Evolutionary conservation across 2,113 vertebrate species (phyloP).

Genomic region (Barbus barbus): DNA sequence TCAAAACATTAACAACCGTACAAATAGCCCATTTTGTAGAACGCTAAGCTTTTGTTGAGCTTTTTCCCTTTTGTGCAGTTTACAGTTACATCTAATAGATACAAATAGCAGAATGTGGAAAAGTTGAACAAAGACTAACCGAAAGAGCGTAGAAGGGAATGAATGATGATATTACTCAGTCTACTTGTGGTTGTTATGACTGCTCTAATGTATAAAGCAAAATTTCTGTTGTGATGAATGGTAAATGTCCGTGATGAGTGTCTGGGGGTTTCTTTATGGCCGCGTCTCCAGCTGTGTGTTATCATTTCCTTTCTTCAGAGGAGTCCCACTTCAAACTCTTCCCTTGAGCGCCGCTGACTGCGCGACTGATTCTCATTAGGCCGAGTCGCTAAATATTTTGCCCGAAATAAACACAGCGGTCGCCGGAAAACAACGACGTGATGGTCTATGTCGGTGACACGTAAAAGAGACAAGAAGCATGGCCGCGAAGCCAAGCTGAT

Average conservation of each 20-base stretch:
- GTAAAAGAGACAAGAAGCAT: background rate
- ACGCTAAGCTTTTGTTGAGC: constrained; percentile 58
- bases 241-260: constrained; percentile 37
- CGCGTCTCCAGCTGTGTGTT: constrained; percentile 69
- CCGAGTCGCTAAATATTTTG: constrained; percentile 75
- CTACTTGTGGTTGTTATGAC: constrained; percentile 40
- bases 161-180: constrained; percentile 22
- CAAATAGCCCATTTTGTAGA: constrained; percentile 64
- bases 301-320: constrained; percentile 63
- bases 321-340: constrained; percentile 65
- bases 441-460: constrained; percentile 55
- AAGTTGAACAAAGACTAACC: constrained; percentile 56
- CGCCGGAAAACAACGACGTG: constrained; percentile 72
- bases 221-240: constrained; percentile 34
- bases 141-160: constrained; percentile 26
- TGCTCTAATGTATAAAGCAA: constrained; percentile 27
- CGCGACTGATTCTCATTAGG: constrained; percentile 75
- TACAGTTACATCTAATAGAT: constrained; percentile 54
- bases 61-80: constrained; percentile 47
- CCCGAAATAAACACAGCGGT: constrained; percentile 73
- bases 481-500: constrained; percentile 18
- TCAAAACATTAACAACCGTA: constrained; percentile 73
- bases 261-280: constrained; percentile 22
- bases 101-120: constrained; percentile 54
- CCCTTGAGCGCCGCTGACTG: constrained; percentile 69